Percentiles rank a stretch among this genome's conserved stretches.
Conservation (phyloP, 2,888 invertebrate genomes). For the Coenonympha arcania region DNA sequence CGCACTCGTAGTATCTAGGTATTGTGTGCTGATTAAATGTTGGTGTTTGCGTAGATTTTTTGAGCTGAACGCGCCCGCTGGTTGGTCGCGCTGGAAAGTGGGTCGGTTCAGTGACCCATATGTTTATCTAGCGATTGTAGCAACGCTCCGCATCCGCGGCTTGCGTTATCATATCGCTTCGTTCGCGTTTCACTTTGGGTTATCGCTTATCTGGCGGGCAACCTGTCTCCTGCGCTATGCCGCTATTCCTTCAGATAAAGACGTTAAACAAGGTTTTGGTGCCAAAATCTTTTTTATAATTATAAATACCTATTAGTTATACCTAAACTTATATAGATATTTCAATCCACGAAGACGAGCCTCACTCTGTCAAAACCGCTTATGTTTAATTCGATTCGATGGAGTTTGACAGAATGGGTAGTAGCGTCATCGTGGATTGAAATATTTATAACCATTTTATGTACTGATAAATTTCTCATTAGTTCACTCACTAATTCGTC, state of each 20-base stretch:
- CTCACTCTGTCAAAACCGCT: no score
- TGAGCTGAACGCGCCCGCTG: conserved; percentile 55
- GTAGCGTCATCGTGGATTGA: no score
- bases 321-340: no score
- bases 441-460: neutral
- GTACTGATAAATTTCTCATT: neutral
- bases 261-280: conserved; percentile 20
- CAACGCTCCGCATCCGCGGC: conserved; percentile 48
- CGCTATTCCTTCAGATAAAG: conserved; percentile 37
- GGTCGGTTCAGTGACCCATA: conserved; percentile 74
- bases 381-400: no score
- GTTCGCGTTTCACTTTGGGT: conserved; percentile 66
- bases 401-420: no score
- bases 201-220: conserved; percentile 50
- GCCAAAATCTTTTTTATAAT: conserved; percentile 20
- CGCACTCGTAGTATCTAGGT: conserved; percentile 4
- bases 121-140: conserved; percentile 72
- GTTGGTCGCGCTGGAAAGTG: conserved; percentile 52
- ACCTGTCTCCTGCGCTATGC: conserved; percentile 60
- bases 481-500: no score
- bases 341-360: no score
- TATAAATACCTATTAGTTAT: conserved; percentile 15
- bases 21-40: conserved; percentile 37
- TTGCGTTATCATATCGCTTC: conserved; percentile 53
- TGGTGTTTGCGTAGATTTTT: conserved; percentile 46